These are phyloP conservation scores for Pardosa pseudoannulata DNA, from an alignment of 2,888 invertebrate species.

Conservation along the genomic window DNA sequence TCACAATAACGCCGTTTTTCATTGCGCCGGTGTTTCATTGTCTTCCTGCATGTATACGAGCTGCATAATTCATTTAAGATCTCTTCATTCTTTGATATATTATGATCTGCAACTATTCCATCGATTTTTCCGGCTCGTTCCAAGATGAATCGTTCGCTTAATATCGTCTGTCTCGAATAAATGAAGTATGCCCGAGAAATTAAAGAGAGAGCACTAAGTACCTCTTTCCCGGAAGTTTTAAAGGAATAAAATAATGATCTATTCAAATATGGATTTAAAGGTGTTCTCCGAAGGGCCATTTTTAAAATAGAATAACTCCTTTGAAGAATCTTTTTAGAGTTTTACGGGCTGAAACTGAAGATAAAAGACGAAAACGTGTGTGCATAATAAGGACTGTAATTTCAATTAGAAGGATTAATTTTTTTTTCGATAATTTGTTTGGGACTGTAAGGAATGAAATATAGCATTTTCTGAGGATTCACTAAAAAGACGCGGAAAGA, in stretches of 20 bases:
- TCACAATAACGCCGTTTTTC: too few species aligned
- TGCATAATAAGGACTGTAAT: too few species aligned
- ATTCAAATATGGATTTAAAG: background rate
- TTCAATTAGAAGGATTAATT: too few species aligned
- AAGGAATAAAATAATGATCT: background rate
- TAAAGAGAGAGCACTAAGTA: background rate
- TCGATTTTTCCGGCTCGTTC: background rate
- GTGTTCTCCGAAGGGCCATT: too few species aligned
- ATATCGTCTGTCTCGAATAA: background rate
- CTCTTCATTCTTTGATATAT: background rate
- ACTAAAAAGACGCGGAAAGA: too few species aligned
- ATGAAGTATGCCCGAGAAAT: background rate
- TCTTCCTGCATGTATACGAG: background rate
- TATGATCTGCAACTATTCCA: background rate
- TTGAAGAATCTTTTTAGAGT: too few species aligned
- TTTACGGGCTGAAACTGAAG: too few species aligned
- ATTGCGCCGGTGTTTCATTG: background rate
- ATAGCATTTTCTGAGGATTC: too few species aligned
- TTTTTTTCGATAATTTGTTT: too few species aligned
- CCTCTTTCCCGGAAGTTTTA: background rate
- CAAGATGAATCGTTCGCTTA: background rate
- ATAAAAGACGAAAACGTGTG: too few species aligned
- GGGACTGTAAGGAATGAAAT: too few species aligned
- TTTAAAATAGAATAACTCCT: too few species aligned
- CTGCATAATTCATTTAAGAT: background rate